phyloP scores from a whole-genome alignment of 2,888 invertebrate genomes.

The Parelbella ahira region DNA sequence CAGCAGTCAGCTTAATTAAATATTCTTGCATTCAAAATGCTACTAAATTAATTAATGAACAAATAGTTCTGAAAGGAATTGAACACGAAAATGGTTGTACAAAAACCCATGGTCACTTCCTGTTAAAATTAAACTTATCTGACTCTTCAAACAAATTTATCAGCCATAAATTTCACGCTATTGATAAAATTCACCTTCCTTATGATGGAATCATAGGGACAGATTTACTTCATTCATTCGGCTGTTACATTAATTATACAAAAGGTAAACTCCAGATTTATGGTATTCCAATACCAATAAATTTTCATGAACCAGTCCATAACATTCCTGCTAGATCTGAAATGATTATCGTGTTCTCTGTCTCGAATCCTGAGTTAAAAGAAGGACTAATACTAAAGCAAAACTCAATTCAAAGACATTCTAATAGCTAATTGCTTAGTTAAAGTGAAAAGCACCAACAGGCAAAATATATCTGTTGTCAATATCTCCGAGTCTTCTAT shows the following conservation, averaged over 20 bases:
- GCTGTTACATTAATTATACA: constrained; percentile 4
- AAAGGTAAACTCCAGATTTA: neutral
- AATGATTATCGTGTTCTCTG: constrained; percentile 26
- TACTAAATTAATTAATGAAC: neutral
- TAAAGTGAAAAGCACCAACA: constrained; percentile 14
- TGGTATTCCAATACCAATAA: neutral
- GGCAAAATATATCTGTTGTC: constrained; percentile 16
- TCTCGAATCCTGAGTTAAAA: constrained; percentile 23
- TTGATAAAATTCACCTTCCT: constrained; percentile 5
- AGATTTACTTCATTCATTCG: constrained; percentile 2
- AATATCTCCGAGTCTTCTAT: constrained; percentile 19
- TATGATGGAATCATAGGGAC: constrained; percentile 17
- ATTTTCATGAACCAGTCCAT: constrained; percentile 23
- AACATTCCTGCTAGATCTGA: constrained; percentile 24
- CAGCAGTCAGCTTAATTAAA: constrained; percentile 32
- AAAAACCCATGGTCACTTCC: constrained; percentile 1
- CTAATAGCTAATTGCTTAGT: constrained; percentile 22
- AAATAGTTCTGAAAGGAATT: constrained; percentile 3
- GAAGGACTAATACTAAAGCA: constrained; percentile 22
- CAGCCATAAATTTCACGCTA: constrained; percentile 10
- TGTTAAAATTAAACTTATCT: neutral
- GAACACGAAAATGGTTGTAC: neutral
- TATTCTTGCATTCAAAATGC: constrained; percentile 30
- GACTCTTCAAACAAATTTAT: neutral
- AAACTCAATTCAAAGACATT: constrained; percentile 1